These are phyloP conservation scores for Caenorhabditis sp. DNA, from an alignment of 2,888 invertebrate species.

Conservation along the genomic window DNA sequence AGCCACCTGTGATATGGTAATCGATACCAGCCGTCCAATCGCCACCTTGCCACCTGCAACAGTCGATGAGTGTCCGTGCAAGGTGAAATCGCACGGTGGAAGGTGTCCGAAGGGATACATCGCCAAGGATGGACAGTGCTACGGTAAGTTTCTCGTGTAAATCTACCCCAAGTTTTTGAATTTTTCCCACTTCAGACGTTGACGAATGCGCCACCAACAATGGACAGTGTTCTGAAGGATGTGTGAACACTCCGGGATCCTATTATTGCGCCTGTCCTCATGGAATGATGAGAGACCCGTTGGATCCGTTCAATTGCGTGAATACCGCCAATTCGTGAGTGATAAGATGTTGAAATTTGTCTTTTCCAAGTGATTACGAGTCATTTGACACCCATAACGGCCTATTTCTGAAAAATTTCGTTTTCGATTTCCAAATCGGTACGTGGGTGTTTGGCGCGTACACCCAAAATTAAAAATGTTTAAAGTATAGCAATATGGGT, in stretches of 20 bases:
- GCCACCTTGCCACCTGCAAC: conserved; percentile 78
- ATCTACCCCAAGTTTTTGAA: not conserved
- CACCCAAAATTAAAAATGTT: not conserved
- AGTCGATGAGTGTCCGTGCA: conserved; percentile 75
- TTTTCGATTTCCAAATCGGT: no score
- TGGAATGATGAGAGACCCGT: conserved; percentile 79
- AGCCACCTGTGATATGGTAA: conserved; percentile 72
- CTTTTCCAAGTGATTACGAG: not conserved
- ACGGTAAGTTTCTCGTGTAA: conserved; percentile 60
- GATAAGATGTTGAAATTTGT: not conserved
- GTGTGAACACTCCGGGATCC: conserved; percentile 82
- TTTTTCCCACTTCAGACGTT: conserved; percentile 72
- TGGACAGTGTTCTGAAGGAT: conserved; percentile 81
- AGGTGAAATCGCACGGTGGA: conserved; percentile 72
- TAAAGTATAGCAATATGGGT: not conserved
- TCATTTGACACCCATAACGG: not conserved
- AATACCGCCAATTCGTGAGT: conserved; percentile 71
- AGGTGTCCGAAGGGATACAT: conserved; percentile 74
- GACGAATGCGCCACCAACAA: conserved; percentile 80
- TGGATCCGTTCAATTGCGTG: conserved; percentile 75
- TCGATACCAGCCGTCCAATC: conserved; percentile 71
- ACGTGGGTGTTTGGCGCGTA: not conserved
- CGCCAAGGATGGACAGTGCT: conserved; percentile 71
- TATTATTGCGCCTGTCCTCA: conserved; percentile 82
- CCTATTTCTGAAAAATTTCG: not conserved